These are phyloP conservation scores for Drosophila kanekoi DNA, from an alignment of 2,888 invertebrate genomes.

Conservation along the genomic window DNA sequence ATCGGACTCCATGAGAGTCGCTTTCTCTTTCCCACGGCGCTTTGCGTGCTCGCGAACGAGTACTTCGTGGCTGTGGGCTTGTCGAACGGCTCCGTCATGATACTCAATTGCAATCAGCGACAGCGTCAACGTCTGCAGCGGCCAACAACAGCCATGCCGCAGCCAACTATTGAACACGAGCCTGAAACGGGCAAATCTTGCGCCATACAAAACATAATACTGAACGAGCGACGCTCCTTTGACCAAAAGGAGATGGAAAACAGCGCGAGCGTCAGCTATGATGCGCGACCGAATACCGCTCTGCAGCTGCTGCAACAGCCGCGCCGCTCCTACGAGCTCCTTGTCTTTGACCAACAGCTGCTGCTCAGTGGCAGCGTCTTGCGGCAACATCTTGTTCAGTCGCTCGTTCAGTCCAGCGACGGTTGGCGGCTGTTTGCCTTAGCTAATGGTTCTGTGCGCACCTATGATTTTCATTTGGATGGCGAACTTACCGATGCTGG, in stretches of 20 bases:
- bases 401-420: constrained; percentile 81
- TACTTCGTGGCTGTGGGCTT: constrained; percentile 82
- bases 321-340: constrained; percentile 77
- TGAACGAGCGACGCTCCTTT: constrained; percentile 79
- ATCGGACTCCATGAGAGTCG: constrained; percentile 81
- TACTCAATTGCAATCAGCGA: constrained; percentile 80
- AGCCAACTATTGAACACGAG: constrained; percentile 24
- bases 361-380: constrained; percentile 81
- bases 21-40: constrained; percentile 82
- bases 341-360: constrained; percentile 82
- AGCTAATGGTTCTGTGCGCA: constrained; percentile 76
- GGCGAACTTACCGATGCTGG: constrained; percentile 53
- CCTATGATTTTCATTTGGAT: constrained; percentile 82
- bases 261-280: constrained; percentile 20
- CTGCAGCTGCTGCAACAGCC: constrained; percentile 70
- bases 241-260: constrained; percentile 37
- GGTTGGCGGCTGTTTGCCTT: constrained; percentile 82
- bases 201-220: constrained; percentile 84
- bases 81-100: constrained; percentile 84
- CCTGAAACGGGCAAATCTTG: constrained; percentile 83
- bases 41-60: constrained; percentile 81
- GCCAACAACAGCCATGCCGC: constrained; percentile 39
- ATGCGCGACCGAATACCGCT: constrained; percentile 75
- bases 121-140: constrained; percentile 46
- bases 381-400: constrained; percentile 81